Percentiles rank a stretch among this genome's conserved stretches.
phyloP scores from a whole-genome alignment of 2,888 invertebrate genomes.

The Netelia melanura region DNA sequence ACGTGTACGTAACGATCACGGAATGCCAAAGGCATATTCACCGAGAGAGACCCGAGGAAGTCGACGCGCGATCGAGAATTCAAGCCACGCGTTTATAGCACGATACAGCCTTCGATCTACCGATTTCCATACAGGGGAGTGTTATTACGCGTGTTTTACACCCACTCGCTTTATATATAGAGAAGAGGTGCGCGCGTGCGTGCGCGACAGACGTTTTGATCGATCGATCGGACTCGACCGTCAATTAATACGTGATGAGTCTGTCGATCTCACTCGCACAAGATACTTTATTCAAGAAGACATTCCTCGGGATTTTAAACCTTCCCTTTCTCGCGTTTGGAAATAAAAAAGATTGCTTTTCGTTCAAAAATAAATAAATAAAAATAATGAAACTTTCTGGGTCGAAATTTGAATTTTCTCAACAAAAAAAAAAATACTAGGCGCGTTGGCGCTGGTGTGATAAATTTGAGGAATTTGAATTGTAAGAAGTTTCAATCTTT shows the following conservation, averaged over 20 bases:
- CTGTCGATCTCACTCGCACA: background rate
- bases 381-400: too few species aligned
- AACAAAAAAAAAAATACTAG: too few species aligned
- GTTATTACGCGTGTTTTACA: constrained; percentile 75
- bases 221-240: constrained; percentile 11
- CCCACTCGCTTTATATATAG: constrained; percentile 69
- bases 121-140: constrained; percentile 68
- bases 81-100: constrained; percentile 54
- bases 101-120: constrained; percentile 49
- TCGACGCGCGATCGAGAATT: constrained; percentile 66
- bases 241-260: constrained; percentile 22
- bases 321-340: too few species aligned
- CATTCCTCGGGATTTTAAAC: too few species aligned
- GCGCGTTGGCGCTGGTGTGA: too few species aligned
- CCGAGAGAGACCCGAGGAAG: constrained; percentile 37
- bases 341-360: background rate
- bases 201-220: constrained; percentile 11
- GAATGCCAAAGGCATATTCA: constrained; percentile 65
- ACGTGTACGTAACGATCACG: constrained; percentile 56
- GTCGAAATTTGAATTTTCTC: too few species aligned
- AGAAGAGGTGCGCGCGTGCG: constrained; percentile 26
- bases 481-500: background rate
- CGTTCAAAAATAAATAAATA: background rate
- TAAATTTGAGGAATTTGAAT: too few species aligned
- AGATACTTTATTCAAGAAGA: too few species aligned